Evolutionary conservation across 2,113 vertebrate species (phyloP).

Genomic region (Myrmecobius fasciatus): DNA sequence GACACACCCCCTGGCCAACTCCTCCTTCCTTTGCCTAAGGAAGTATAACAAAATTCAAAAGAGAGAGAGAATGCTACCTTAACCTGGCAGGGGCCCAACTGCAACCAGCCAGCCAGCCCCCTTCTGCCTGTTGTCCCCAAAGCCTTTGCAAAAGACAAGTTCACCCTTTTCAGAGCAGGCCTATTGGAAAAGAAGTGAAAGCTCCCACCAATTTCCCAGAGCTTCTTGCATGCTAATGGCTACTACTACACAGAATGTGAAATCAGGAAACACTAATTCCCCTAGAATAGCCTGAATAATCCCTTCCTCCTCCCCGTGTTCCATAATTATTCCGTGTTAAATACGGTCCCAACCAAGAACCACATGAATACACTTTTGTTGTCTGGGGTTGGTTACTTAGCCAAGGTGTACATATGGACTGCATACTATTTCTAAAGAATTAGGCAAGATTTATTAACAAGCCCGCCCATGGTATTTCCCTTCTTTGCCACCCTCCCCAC

Average conservation of each 20-base stretch:
- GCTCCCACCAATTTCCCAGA: constrained; percentile 70
- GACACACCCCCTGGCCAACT: background rate
- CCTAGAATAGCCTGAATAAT: constrained; percentile 59
- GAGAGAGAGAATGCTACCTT: background rate
- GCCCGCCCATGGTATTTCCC: background rate
- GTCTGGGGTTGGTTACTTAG: constrained; percentile 63
- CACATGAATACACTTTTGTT: constrained; percentile 62
- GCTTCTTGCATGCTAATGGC: constrained; percentile 47
- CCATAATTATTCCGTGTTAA: constrained; percentile 55
- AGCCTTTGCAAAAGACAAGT: background rate
- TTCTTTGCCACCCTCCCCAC: background rate
- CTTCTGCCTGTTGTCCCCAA: background rate
- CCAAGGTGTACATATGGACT: constrained; percentile 47
- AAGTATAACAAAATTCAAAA: background rate
- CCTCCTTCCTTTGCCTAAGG: background rate
- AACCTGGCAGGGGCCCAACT: background rate
- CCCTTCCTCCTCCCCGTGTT: constrained; percentile 51
- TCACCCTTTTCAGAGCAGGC: constrained; percentile 42
- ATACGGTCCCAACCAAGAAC: constrained; percentile 63
- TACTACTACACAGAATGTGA: constrained; percentile 59
- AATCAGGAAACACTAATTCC: constrained; percentile 62
- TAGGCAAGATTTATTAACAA: rapidly evolving
- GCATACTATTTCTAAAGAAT: constrained; percentile 1
- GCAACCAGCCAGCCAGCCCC: constrained; percentile 45
- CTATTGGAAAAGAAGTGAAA: constrained; percentile 59